Evolutionary conservation across 1,140 invertebrate species (phyloP), one percentile per base, ranked within the genome.

Genomic region (Acromyrmex charruanus): DNA sequence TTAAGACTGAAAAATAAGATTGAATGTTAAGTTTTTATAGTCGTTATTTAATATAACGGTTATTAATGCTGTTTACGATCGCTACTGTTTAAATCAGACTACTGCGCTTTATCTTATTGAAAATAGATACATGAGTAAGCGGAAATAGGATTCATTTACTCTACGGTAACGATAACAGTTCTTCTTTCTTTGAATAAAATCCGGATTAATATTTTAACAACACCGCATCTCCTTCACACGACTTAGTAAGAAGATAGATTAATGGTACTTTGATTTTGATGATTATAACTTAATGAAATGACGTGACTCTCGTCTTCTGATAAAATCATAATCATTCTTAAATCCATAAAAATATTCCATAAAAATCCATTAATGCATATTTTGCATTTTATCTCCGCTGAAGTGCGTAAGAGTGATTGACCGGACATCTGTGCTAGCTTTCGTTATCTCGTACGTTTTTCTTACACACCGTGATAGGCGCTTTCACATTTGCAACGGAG

Each of bases 401-500:
- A 75, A 39, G 39, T 53, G 12, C 3, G 18, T 77, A 44, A 77
- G 14, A 77, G 55, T 28, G 55, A 66, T 25, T 14, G 79, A n/a
- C 21, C 6, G 25, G n/a, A 39, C 2, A 35, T 53, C 12, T 39
- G 63, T 5, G 12, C 5, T 68, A 39, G 4, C 21, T 74, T 74
- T 49, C 25, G 35, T 61, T 39, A 82, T 72, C 58, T 35, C 55
- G 49, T 21, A 16, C 31, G 65, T 39, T 61, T 74, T 74, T 44
- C 39, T 72, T 49, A 18, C 44, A 18, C 31, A 31, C 25, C 7
- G 44, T 18, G 39, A 3, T 5, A 35, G 4, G 28, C 53, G 16
- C 55, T 74, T 21, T 75, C 35, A 44, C 63, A 66, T 77, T 66
- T 28, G 44, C 71, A 49, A 77, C 49, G 49, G 59, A 28, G 71